Conservation (phyloP, 2,113 vertebrate species). For the Mugil cephalus region DNA sequence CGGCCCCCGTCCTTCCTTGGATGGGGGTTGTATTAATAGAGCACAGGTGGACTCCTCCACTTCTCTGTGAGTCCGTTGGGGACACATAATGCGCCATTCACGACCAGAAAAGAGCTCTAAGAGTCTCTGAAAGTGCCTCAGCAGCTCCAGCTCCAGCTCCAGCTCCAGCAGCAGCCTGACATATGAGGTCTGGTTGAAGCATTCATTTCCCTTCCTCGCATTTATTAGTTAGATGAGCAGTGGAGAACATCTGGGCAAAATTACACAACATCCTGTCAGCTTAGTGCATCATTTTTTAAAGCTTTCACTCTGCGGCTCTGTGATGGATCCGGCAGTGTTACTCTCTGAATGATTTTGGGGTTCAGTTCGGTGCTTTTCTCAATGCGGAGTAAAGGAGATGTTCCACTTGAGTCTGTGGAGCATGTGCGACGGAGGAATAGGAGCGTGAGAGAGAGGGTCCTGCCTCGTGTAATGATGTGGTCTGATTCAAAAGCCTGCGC, state of each 20-base stretch:
- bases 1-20: slow-evolving; percentile 30
- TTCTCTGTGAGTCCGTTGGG: slow-evolving; percentile 31
- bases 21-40: slow-evolving; percentile 44
- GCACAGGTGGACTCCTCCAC: slow-evolving; percentile 42
- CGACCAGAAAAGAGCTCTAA: slow-evolving; percentile 11
- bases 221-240: slow-evolving; percentile 66
- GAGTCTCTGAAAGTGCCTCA: slow-evolving; percentile 17
- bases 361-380: slow-evolving; percentile 55
- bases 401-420: slow-evolving; percentile 48
- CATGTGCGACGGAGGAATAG: slow-evolving; percentile 26
- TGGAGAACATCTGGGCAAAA: slow-evolving; percentile 75
- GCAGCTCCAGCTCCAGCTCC: slow-evolving; percentile 16
- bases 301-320: slow-evolving; percentile 38
- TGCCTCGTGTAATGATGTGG: slow-evolving; percentile 61
- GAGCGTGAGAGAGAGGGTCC: slow-evolving; percentile 47
- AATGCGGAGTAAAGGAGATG: slow-evolving; percentile 56
- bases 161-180: slow-evolving; percentile 8
- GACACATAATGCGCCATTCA: slow-evolving; percentile 27
- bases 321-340: slow-evolving; percentile 43
- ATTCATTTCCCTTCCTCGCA: slow-evolving; percentile 38
- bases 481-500: slow-evolving; percentile 64
- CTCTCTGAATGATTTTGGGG: slow-evolving; percentile 48
- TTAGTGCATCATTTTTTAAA: slow-evolving; percentile 30
- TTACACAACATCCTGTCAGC: slow-evolving; percentile 76
- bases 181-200: slow-evolving; percentile 21